A percentile compares a stretch with the other conserved stretches of the same genome.
These are phyloP conservation scores for Drosophila pseudotakahashii DNA, from an alignment of 2,888 invertebrate species.

Conservation along the genomic window DNA sequence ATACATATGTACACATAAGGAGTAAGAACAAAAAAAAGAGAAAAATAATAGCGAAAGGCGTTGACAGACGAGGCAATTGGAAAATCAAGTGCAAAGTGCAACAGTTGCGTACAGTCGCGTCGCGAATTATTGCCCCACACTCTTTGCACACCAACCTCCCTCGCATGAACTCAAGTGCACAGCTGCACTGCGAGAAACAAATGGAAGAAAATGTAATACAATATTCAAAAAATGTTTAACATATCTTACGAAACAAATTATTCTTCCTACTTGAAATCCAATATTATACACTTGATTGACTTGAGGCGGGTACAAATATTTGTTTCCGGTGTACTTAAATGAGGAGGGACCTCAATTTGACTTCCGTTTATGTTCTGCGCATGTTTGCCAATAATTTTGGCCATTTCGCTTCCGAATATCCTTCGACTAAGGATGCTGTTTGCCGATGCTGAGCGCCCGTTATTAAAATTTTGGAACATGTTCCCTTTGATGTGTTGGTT, in stretches of 20 bases:
- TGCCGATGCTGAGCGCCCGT: conserved; percentile 36
- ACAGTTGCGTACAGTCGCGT: conserved; percentile 23
- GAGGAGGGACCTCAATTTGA: conserved; percentile 16
- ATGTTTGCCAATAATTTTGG: conserved; percentile 20
- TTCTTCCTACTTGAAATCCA: no score
- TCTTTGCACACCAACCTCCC: neutral
- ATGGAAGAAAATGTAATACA: no score
- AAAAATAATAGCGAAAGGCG: conserved; percentile 9
- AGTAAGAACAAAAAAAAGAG: neutral
- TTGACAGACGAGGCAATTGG: neutral
- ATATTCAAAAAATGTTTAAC: no score
- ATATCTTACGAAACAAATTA: no score
- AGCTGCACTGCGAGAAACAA: neutral
- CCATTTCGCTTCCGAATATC: neutral
- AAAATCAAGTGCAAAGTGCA: conserved; percentile 26
- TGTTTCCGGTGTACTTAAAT: neutral
- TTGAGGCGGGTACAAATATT: neutral
- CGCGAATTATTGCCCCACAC: conserved; percentile 5
- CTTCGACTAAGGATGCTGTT: conserved; percentile 4
- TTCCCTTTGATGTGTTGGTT: conserved; percentile 2
- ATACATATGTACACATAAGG: neutral
- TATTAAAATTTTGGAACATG: neutral
- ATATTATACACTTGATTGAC: neutral
- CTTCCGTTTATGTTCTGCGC: conserved; percentile 40
- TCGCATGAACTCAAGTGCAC: neutral